Conservation (phyloP, 2,888 invertebrate species). For the Spodoptera picta region DNA sequence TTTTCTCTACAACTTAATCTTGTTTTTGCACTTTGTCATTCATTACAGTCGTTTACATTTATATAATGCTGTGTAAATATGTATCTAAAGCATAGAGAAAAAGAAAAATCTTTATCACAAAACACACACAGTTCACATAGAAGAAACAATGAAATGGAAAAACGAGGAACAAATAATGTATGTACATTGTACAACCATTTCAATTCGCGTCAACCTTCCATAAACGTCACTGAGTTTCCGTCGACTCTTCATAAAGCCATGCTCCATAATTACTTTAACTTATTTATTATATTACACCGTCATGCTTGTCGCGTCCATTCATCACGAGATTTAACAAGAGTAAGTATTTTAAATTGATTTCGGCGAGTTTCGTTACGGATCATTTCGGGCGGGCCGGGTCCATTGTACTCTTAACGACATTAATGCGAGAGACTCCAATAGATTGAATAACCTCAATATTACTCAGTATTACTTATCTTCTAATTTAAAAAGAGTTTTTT, state of each 20-base stretch:
- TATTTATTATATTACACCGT: slow-evolving; percentile 58
- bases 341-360: slow-evolving; percentile 83
- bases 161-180: neutral
- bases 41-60: too few relatives aligned
- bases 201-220: slow-evolving; percentile 8
- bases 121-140: neutral
- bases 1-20: too few relatives aligned
- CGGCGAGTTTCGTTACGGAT: slow-evolving; percentile 79
- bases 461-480: slow-evolving; percentile 69
- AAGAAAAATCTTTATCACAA: neutral
- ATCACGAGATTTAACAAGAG: slow-evolving; percentile 77
- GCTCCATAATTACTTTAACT: slow-evolving; percentile 50
- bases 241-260: slow-evolving; percentile 32
- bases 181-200: slow-evolving; percentile 1
- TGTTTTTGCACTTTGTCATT: too few relatives aligned
- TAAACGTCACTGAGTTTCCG: slow-evolving; percentile 41
- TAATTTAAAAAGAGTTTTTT: slow-evolving; percentile 66
- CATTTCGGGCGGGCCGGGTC: slow-evolving; percentile 70
- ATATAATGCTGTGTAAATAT: too few relatives aligned
- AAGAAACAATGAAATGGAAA: neutral
- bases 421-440: slow-evolving; percentile 68
- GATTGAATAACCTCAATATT: slow-evolving; percentile 76
- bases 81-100: too few relatives aligned
- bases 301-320: slow-evolving; percentile 63
- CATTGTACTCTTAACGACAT: slow-evolving; percentile 80